Evolutionary conservation across 2,113 vertebrate species (phyloP).

Genomic region (Sceloporus undulatus): DNA sequence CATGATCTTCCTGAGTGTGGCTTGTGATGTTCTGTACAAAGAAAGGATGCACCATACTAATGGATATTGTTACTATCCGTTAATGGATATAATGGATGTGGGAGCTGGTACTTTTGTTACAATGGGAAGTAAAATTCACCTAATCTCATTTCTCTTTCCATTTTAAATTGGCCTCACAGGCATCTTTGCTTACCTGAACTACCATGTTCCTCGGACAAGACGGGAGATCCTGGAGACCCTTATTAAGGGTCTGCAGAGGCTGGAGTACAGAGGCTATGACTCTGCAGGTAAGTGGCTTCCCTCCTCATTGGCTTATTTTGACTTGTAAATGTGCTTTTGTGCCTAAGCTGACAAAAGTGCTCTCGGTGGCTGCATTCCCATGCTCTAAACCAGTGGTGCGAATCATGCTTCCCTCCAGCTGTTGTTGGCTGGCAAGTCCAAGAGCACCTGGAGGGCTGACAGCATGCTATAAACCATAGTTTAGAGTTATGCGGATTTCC

Average conservation of each 20-base stretch:
- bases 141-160: neutral
- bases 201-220: conserved; percentile 94
- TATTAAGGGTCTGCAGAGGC: conserved; percentile 92
- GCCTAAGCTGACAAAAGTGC: fast-evolving
- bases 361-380: no score
- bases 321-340: fast-evolving
- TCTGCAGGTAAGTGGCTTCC: conserved; percentile 87
- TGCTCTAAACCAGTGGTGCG: no score
- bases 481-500: neutral
- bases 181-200: conserved; percentile 99
- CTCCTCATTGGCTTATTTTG: neutral
- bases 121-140: fast-evolving
- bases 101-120: neutral
- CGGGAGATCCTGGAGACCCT: conserved; percentile 97
- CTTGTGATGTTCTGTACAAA: fast-evolving
- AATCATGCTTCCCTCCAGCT: no score
- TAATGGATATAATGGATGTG: no score
- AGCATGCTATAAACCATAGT: no score
- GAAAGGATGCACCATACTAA: fast-evolving
- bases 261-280: conserved; percentile 98
- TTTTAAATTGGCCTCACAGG: conserved; percentile 73
- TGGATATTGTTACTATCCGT: fast-evolving
- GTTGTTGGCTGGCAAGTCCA: no score
- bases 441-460: no score
- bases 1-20: fast-evolving